Percentiles rank a stretch among this genome's conserved stretches.
These are phyloP conservation scores for Melanophora roralis DNA, from an alignment of 2,888 invertebrate species.

Conservation along the genomic window DNA sequence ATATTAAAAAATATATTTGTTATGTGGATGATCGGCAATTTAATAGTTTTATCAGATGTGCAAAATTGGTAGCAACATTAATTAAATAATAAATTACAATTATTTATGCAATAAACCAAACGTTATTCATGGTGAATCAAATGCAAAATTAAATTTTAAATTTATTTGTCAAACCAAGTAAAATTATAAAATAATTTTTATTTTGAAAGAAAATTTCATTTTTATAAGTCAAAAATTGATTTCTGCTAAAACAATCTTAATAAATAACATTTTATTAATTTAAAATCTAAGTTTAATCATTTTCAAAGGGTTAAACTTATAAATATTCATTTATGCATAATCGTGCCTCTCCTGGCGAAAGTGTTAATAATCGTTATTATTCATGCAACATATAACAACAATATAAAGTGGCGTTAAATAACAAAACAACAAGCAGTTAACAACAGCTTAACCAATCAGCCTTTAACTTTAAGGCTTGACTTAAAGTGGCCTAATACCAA, in stretches of 20 bases:
- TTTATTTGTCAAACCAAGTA: neutral
- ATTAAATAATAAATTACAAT: constrained; percentile 53
- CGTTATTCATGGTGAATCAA: neutral
- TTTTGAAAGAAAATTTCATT: too few species aligned
- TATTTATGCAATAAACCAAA: constrained; percentile 47
- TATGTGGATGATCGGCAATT: constrained; percentile 9
- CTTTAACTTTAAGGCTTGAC: constrained; percentile 35
- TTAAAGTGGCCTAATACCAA: constrained; percentile 24
- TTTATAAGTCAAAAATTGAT: too few species aligned
- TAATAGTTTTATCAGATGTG: constrained; percentile 47
- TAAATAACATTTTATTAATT: too few species aligned
- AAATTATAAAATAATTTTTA: too few species aligned
- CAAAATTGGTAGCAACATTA: constrained; percentile 54
- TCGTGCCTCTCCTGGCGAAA: constrained; percentile 37
- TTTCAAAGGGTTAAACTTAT: constrained; percentile 46
- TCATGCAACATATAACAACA: constrained; percentile 60
- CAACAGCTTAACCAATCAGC: constrained; percentile 7
- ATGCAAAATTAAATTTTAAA: neutral
- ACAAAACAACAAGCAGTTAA: constrained; percentile 52
- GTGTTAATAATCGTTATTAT: constrained; percentile 62
- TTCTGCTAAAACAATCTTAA: too few species aligned
- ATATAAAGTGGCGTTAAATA: constrained; percentile 61
- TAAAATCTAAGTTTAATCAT: too few species aligned
- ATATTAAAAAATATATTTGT: neutral
- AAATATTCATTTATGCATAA: constrained; percentile 9